Percentiles rank a stretch among this genome's conserved stretches.
These are phyloP conservation scores for Amblyteles armatorius DNA, from an alignment of 2,888 invertebrate species.

Conservation along the genomic window DNA sequence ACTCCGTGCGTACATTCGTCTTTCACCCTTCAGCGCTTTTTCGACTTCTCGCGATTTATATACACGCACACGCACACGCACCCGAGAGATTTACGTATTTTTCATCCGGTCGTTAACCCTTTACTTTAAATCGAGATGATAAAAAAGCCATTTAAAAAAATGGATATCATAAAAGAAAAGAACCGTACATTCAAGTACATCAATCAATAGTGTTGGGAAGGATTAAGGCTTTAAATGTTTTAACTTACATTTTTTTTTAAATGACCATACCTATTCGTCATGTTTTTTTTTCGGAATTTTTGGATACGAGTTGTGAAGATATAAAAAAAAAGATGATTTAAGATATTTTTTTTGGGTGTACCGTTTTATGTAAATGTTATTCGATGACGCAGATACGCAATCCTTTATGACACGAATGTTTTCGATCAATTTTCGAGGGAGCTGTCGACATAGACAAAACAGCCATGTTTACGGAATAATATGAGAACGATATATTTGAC, in stretches of 20 bases:
- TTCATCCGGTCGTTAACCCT: constrained; percentile 24
- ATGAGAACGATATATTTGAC: constrained; percentile 2
- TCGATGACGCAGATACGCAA: neutral
- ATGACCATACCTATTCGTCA: no score
- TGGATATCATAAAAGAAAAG: neutral
- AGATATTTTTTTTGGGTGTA: neutral
- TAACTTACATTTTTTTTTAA: no score
- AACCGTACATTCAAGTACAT: no score
- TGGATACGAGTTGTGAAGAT: no score
- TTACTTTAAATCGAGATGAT: neutral
- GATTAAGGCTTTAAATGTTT: no score
- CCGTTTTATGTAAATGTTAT: neutral
- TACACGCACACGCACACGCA: constrained; percentile 7
- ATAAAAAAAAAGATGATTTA: no score
- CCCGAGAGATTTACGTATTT: neutral
- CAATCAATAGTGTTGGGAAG: no score
- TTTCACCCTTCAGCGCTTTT: constrained; percentile 16
- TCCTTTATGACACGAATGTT: neutral
- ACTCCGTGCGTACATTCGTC: constrained; percentile 41
- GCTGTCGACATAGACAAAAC: neutral
- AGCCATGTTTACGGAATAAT: constrained; percentile 4
- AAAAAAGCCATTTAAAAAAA: neutral
- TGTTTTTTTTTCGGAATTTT: no score
- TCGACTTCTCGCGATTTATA: constrained; percentile 17
- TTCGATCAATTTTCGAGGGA: constrained; percentile 4